Evolutionary conservation across 2,113 vertebrate genomes (phyloP).

Genomic region (Chrysochloris asiatica): DNA sequence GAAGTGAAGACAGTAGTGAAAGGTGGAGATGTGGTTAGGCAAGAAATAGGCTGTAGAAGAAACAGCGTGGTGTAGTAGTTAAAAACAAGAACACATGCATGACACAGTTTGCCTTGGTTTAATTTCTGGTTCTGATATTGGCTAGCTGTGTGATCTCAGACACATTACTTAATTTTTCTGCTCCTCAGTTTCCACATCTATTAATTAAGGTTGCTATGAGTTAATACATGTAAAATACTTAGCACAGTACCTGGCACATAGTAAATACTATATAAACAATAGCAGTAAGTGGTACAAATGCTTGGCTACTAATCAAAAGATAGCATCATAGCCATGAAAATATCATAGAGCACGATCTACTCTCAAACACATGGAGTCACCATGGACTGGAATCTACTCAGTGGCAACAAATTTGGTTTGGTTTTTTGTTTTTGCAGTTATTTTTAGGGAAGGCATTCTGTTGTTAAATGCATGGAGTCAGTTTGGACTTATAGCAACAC

Average conservation of each 20-base stretch:
- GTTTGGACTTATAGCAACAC: no score
- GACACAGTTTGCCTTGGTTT: neutral
- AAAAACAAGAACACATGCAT: no score
- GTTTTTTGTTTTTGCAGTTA: neutral
- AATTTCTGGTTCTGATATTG: neutral
- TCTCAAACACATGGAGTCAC: neutral
- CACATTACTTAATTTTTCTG: conserved; percentile 30
- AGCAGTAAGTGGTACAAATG: neutral
- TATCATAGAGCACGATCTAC: neutral
- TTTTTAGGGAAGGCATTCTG: conserved; percentile 21
- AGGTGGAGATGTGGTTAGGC: neutral
- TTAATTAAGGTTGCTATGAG: neutral
- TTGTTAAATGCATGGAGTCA: no score
- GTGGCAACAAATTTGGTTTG: neutral
- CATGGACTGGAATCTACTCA: neutral
- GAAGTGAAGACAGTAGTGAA: neutral
- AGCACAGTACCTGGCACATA: neutral
- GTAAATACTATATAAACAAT: neutral
- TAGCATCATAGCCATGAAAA: neutral
- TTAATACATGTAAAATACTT: neutral
- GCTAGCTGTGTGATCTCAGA: neutral
- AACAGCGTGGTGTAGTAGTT: neutral
- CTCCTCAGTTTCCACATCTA: conserved; percentile 21
- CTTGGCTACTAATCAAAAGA: neutral
- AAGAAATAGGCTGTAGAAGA: neutral